Evolutionary conservation across 1,140 invertebrate species (phyloP), one percentile per base, ranked within the genome.

Genomic region (Diuraphis noxia): DNA sequence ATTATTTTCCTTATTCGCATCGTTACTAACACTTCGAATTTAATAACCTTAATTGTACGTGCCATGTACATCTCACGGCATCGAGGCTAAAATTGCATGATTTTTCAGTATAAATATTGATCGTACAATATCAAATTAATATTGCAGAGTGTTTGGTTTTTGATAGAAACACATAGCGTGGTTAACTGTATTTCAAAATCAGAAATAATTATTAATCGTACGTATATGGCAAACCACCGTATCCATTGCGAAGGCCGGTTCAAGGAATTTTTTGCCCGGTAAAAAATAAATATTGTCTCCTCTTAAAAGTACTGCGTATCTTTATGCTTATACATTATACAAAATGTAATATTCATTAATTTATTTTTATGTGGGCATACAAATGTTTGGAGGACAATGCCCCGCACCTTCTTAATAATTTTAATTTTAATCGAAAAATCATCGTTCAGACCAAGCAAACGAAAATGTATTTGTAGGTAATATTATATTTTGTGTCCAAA

Each of bases 41-140:
- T 17, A n/a, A n/a, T n/a, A n/a, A 72, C 56, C n/a, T 72, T n/a
- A 72, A n/a, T n/a, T 72, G 56, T n/a, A 5, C 1, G 30, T 17
- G 13, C 4, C 13, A 13, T 72, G 56, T 72, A 63, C 56, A 72
- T 72, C 13, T 30, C 30, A 13, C 6, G 30, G 4, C 19, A 5
- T n/a, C 56, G 56, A 72, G n/a, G 56, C 13, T 5, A 5, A n/a
- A 72, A 72, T n/a, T 6, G 13, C n/a, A 72, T 4, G 56, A 19
- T 5, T n/a, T 72, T 1, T 4, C 4, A 5, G 13, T 13, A 34
- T 0, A n/a, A n/a, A 17, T 17, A 72, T n/a, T 5, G 0, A 63
- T 5, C 0, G 30, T 63, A 63, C 56, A 63, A 63, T n/a, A n/a
- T n/a, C 17, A 63, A 63, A 63, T 17, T 13, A 6, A n/a, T n/a